Percentiles rank a stretch among this genome's conserved stretches.
Evolutionary conservation across 2,797 vertebrate genomes (phyloP).

Genomic region (Pangasius djambal): DNA sequence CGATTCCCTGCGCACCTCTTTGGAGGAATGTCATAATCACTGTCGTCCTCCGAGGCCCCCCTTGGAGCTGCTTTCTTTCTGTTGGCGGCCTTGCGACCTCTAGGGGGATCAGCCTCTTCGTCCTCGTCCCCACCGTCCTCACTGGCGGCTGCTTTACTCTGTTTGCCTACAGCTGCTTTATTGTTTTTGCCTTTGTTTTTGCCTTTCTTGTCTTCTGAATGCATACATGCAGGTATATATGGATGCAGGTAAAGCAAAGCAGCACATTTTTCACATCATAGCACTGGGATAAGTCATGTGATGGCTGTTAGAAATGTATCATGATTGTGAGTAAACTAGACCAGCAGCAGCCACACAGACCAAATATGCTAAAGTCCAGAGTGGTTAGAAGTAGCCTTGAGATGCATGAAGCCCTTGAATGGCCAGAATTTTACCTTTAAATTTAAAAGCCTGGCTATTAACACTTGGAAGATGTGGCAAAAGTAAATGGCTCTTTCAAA

Average conservation of each 20-base stretch:
- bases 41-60: conserved; percentile 64
- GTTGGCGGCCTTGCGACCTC: conserved; percentile 63
- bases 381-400: neutral
- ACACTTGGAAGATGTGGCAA: neutral
- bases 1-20: conserved; percentile 55
- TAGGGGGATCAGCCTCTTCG: conserved; percentile 66
- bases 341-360: neutral
- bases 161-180: conserved; percentile 64
- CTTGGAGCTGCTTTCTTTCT: conserved; percentile 67
- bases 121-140: conserved; percentile 70
- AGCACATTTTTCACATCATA: neutral
- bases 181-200: conserved; percentile 58
- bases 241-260: neutral
- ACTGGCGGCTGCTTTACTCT: conserved; percentile 66
- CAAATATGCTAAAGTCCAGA: neutral
- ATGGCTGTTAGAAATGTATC: neutral
- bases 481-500: too few relatives aligned
- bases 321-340: neutral
- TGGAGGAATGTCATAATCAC: conserved; percentile 56
- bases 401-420: neutral
- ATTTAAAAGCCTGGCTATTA: neutral
- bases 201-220: conserved; percentile 66
- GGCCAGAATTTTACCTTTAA: neutral
- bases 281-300: neutral
- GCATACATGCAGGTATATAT: neutral